Base-by-base conservation (phyloP, 2,113 vertebrate genomes). In the Alethe castanea region DNA sequence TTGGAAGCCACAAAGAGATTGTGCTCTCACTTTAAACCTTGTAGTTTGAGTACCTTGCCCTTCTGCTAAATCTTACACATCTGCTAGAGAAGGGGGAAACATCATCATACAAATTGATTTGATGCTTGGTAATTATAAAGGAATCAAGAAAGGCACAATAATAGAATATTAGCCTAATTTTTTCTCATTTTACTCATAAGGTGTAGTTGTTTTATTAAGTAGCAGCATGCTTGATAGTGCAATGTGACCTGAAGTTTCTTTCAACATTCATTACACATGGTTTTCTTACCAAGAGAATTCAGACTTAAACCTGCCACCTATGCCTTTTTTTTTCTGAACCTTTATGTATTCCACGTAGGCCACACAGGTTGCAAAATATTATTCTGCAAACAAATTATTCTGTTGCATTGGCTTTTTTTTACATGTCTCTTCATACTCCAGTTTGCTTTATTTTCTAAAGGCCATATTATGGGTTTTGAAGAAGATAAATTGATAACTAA, bases 311-410 rank as follows among this genome's bases (percentile, higher is more conserved):
- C 71, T 95, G 91, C 59, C 86, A 93, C 42, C 85, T 66, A 5
- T 26, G 36, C 26, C 42, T 74, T 92, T 81, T 91, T 81, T 86
- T 33, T 88, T 64, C 71, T 82, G 33, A 81, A 52, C 22, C n/a
- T 44, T 95, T 91, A 81, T 73, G 35, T 85, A 88, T 96, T 95
- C 92, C 52, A 54, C 1, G 0, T 73, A 94, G 80, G 67, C 61
- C 74, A 67, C 76, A n/a, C 67, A 73, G 74, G 67, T 90, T 97
- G 84, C 65, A 86, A 88, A 94, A 91, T 92, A 94, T 45, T 96
- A 89, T 94, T 96, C 81, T 79, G 62, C 79, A 70, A 94, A 79
- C 65, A 94, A 88, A 91, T 94, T 86, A 86, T 90, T 93, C 81
- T 70, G 35, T 91, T 95, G 47, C 85, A 44, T 56, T 82, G 81